Conservation (phyloP, 2,113 vertebrate species). For the Dipodomys merriami region DNA sequence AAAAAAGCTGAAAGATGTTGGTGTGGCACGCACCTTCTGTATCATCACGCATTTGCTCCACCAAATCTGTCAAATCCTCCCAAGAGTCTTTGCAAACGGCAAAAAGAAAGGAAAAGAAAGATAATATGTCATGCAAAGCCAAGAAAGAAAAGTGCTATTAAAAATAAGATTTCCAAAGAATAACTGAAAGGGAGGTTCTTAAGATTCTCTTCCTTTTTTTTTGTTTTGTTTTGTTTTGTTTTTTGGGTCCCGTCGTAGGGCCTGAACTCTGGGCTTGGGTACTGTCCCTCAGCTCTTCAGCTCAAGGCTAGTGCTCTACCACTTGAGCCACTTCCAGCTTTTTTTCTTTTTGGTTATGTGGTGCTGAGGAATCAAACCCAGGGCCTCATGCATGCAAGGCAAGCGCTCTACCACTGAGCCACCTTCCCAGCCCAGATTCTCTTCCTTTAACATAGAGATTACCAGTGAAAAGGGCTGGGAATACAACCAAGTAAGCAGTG, state of each 20-base stretch:
- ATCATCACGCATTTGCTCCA: slow-evolving; percentile 94
- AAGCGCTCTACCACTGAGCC: too few species aligned
- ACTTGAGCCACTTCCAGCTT: too few species aligned
- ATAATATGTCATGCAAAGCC: slow-evolving; percentile 90
- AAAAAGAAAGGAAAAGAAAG: slow-evolving; percentile 90
- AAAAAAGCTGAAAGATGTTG: slow-evolving; percentile 84
- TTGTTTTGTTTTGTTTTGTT: too few species aligned
- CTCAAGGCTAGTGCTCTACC: too few species aligned
- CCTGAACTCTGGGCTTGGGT: too few species aligned
- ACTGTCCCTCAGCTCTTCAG: too few species aligned
- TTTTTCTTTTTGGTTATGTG: too few species aligned
- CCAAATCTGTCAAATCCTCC: slow-evolving; percentile 96
- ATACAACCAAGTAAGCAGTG: background rate
- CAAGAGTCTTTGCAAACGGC: slow-evolving; percentile 95
- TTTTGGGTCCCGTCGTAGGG: too few species aligned
- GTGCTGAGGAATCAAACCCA: too few species aligned
- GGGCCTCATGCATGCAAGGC: too few species aligned
- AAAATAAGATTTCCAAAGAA: slow-evolving; percentile 80
- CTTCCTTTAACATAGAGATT: slow-evolving; percentile 19
- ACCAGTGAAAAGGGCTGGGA: slow-evolving; percentile 19
- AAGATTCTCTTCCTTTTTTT: slow-evolving; percentile 64
- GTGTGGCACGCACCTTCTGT: slow-evolving; percentile 93
- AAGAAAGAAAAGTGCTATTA: slow-evolving; percentile 85
- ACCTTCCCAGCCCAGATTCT: too few species aligned
- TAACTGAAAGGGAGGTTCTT: slow-evolving; percentile 80